phyloP scores from a whole-genome alignment of 2,888 invertebrate species.

The Chamaedrilus cognettii region DNA sequence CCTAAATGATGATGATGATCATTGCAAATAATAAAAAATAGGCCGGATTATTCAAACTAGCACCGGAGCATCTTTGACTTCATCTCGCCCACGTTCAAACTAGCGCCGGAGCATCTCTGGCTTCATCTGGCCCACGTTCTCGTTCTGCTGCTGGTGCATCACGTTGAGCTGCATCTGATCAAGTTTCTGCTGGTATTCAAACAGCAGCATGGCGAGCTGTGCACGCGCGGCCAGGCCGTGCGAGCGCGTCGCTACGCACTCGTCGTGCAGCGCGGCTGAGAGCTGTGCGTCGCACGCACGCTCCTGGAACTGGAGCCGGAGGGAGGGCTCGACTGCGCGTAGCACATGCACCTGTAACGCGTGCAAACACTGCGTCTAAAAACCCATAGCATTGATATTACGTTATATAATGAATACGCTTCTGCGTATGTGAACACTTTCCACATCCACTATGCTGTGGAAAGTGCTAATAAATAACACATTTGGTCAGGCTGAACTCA shows the following conservation, averaged over 20 bases:
- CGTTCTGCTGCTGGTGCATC: conserved; percentile 30
- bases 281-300: conserved; percentile 47
- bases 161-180: conserved; percentile 33
- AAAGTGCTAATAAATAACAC: too few species aligned
- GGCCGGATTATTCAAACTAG: too few species aligned
- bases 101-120: conserved; percentile 31
- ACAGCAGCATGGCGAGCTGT: conserved; percentile 54
- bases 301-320: conserved; percentile 65
- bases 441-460: too few species aligned
- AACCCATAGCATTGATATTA: too few species aligned
- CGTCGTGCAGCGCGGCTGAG: conserved; percentile 38
- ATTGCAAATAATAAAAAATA: too few species aligned
- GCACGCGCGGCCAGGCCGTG: conserved; percentile 51
- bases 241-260: conserved; percentile 45
- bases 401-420: too few species aligned
- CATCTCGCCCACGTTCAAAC: conserved; percentile 34
- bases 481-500: too few species aligned
- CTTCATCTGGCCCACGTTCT: conserved; percentile 36
- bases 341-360: conserved; percentile 69
- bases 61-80: conserved; percentile 33
- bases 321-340: conserved; percentile 79
- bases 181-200: conserved; percentile 45
- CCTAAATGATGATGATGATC: too few species aligned
- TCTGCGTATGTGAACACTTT: too few species aligned
- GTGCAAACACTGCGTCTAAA: too few species aligned